Evolutionary conservation across 2,888 invertebrate genomes (phyloP), one percentile per base, ranked within the genome.

Genomic region (Amiota minor): DNA sequence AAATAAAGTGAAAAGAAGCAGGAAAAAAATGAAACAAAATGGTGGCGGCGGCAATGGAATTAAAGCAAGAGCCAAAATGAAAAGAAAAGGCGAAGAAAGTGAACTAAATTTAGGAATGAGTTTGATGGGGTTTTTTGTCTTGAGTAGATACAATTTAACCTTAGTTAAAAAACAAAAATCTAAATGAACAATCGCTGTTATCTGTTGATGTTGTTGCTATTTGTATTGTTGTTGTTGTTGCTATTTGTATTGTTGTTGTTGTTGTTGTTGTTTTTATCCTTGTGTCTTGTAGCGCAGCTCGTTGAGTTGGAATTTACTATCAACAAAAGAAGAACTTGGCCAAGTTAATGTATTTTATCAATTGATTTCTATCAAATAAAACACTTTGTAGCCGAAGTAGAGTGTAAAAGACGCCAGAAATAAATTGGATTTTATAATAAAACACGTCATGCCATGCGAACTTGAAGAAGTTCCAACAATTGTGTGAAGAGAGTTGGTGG

Each of bases 311-410:
- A 59, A 59, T 59, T 53, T 59, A 59, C 11, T 59, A 59, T 4
- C 14, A 53, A 53, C 14, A 53, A 53, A 53, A 53, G 53, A 45
- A 20, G 75, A 81, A 84, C 80, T 82, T 84, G 75, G 70, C 35
- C 78, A 74, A 78, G 85, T 78, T 83, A 86, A 86, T 83, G 85
- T 77, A 78, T 83, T 86, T 86, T 83, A 83, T 84, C 83, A 84
- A 83, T 83, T 84, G 83, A 78, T 80, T 81, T 83, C 77, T 83
- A 86, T 83, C 86, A 79, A 79, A 83, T 75, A 80, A 76, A 84
- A 85, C 84, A 84, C 81, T 83, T 81, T 84, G 77, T 75, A 74
- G 79, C 71, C 64, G 49, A 35, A 59, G 77, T 59, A 77, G 80
- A 73, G 74, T 62, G 74, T 56, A 74, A 71, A 74, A 80, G 73